phyloP scores from a whole-genome alignment of 2,797 vertebrate species.

The Tapera naevia region DNA sequence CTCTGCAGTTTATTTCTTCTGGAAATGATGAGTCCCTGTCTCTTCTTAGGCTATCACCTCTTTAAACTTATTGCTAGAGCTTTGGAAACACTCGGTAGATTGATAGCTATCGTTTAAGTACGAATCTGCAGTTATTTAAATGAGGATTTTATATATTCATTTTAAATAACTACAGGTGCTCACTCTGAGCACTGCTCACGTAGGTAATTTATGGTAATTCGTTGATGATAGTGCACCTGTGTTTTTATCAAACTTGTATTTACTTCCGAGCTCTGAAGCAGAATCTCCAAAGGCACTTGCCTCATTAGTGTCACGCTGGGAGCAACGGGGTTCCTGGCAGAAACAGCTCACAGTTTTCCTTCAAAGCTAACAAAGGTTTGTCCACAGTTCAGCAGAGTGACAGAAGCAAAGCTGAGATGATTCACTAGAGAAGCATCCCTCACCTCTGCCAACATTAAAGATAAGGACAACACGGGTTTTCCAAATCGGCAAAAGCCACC shows the following conservation, averaged over 20 bases:
- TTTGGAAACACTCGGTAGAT: not conserved
- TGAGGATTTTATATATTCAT: not conserved
- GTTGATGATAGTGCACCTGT: constrained; percentile 57
- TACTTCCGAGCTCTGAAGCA: constrained; percentile 65
- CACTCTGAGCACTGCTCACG: not conserved
- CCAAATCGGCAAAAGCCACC: not conserved
- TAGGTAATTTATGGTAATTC: constrained; percentile 55
- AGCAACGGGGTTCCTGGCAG: constrained; percentile 40
- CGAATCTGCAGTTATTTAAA: not conserved
- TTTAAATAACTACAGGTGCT: constrained; percentile 63
- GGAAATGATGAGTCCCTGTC: not conserved
- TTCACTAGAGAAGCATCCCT: not conserved
- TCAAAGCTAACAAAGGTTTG: constrained; percentile 9
- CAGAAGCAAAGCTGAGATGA: not conserved
- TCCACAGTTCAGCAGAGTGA: not conserved
- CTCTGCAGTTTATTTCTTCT: not conserved
- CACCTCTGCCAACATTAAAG: not conserved
- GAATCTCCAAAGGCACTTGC: constrained; percentile 66
- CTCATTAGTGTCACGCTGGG: constrained; percentile 62
- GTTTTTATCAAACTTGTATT: constrained; percentile 67
- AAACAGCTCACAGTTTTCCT: constrained; percentile 9
- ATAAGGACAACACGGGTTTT: fast-evolving
- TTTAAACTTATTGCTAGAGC: not conserved
- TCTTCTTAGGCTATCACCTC: not conserved
- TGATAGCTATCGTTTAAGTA: not conserved